These are phyloP conservation scores for Phrynosoma blainvillii DNA, from an alignment of 2,113 vertebrate species.

Conservation along the genomic window DNA sequence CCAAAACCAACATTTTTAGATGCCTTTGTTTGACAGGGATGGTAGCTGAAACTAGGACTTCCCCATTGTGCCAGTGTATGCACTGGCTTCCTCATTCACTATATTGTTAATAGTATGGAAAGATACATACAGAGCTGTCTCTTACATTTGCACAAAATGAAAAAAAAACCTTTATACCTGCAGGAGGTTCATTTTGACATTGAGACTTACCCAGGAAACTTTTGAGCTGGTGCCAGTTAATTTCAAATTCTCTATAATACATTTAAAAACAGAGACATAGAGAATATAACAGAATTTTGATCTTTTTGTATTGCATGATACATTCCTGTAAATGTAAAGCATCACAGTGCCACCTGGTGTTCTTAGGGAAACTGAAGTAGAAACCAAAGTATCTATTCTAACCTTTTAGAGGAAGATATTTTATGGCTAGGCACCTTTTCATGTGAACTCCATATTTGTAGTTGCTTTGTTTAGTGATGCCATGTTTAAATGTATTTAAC, in stretches of 20 bases:
- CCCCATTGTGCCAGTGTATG: neutral
- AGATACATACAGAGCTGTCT: neutral
- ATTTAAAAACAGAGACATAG: neutral
- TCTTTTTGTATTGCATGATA: constrained; percentile 22
- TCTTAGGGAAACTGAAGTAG: constrained; percentile 33
- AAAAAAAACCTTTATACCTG: neutral
- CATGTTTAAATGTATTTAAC: constrained; percentile 42
- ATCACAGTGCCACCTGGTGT: constrained; percentile 60
- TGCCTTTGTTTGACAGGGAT: neutral
- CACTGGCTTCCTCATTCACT: neutral
- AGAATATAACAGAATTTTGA: constrained; percentile 31
- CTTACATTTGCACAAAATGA: neutral
- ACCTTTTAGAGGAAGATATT: constrained; percentile 6
- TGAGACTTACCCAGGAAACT: neutral
- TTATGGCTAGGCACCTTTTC: neutral
- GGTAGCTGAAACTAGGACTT: neutral
- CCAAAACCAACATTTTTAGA: neutral
- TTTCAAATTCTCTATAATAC: neutral
- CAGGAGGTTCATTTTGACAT: neutral
- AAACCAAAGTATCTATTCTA: constrained; percentile 5
- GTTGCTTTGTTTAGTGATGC: constrained; percentile 25
- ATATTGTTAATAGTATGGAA: neutral
- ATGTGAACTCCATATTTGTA: neutral
- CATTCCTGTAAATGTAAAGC: constrained; percentile 45
- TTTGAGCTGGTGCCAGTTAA: neutral